Conservation (phyloP, 2,797 vertebrate genomes). For the Iguana delicatissima region DNA sequence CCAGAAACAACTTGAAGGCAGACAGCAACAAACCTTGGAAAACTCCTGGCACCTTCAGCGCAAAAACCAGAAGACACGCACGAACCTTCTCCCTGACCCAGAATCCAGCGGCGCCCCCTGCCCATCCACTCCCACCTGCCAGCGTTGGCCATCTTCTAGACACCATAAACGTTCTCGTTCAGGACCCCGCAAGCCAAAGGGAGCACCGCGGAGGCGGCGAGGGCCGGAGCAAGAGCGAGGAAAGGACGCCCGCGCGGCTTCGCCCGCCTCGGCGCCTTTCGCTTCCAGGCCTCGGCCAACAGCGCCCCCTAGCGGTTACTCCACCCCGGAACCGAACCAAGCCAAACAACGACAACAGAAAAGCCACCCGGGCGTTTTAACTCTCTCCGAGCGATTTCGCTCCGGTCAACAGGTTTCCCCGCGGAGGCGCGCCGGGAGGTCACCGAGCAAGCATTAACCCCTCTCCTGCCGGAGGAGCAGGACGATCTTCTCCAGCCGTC, state of each 20-base stretch:
- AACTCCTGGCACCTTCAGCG: no score
- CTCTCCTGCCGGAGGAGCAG: slow-evolving; percentile 47
- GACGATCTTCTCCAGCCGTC: no score
- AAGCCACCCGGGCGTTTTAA: neutral
- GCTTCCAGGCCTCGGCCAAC: slow-evolving; percentile 76
- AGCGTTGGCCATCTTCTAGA: neutral
- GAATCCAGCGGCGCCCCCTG: no score
- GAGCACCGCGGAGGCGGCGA: neutral
- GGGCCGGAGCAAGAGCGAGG: neutral
- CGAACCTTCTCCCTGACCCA: no score
- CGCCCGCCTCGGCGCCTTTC: slow-evolving; percentile 40
- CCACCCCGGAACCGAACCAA: neutral
- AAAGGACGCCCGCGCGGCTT: neutral
- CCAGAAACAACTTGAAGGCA: no score
- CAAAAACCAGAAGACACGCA: no score
- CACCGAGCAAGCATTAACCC: neutral
- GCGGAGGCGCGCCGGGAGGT: slow-evolving; percentile 7
- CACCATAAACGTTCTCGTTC: neutral
- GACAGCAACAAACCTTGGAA: no score
- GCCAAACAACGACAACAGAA: slow-evolving; percentile 19
- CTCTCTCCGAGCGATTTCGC: neutral
- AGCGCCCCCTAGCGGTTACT: slow-evolving; percentile 80
- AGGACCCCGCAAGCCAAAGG: neutral
- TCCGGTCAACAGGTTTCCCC: slow-evolving; percentile 39
- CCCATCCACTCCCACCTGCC: no score